Evolutionary conservation across 2,797 vertebrate genomes (phyloP).

Genomic region (Limosa lapponica): DNA sequence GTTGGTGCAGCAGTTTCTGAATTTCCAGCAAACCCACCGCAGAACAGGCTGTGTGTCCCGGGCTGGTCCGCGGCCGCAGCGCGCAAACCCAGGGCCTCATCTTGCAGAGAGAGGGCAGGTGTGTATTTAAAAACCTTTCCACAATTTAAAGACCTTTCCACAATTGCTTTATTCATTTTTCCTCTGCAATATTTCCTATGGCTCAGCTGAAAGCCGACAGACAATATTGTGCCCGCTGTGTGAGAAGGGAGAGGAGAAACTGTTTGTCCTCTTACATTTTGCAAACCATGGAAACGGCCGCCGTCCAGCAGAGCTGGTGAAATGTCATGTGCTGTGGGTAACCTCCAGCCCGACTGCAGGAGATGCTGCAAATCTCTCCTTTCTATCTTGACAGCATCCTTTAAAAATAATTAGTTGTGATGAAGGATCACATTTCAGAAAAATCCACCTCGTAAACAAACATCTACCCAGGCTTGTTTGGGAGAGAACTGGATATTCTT

Average conservation of each 20-base stretch:
- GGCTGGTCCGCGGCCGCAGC: accelerated
- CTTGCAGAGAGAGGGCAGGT: background rate
- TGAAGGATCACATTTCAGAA: background rate
- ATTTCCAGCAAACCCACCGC: background rate
- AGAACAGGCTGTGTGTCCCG: background rate
- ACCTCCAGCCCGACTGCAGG: background rate
- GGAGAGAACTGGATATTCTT: background rate
- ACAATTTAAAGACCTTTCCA: background rate
- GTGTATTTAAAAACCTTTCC: background rate
- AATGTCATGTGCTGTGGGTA: background rate
- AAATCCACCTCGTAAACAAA: background rate
- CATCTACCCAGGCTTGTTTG: background rate
- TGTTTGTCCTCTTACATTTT: background rate
- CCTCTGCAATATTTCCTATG: background rate
- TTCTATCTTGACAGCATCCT: background rate
- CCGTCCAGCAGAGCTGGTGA: background rate
- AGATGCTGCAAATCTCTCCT: background rate
- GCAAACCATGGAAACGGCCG: background rate
- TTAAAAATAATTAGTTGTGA: background rate
- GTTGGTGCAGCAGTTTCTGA: background rate
- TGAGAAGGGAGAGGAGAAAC: background rate
- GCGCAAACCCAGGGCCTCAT: background rate
- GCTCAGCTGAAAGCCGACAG: accelerated
- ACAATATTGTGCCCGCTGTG: accelerated
- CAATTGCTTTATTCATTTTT: background rate